These are phyloP conservation scores for Bombyx mandarina DNA, from an alignment of 1,140 invertebrate genomes.

Conservation along the genomic window DNA sequence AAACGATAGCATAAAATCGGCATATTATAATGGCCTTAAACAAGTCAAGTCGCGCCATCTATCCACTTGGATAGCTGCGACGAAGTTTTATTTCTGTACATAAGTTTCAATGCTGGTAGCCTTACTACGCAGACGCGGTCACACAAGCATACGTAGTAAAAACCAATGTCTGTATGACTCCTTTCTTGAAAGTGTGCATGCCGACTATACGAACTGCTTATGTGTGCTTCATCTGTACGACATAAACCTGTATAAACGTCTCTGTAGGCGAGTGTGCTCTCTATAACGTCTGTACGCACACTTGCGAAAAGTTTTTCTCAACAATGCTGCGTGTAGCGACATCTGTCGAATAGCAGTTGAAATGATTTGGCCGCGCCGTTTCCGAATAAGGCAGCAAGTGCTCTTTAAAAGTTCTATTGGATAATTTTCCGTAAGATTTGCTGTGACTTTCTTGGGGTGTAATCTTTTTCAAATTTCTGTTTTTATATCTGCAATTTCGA, in stretches of 20 bases:
- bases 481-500: too few relatives aligned
- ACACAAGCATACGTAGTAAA: not conserved
- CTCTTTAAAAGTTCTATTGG: not conserved
- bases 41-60: not conserved
- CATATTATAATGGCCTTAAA: not conserved
- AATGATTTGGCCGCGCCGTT: slow-evolving; percentile 20
- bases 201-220: slow-evolving; percentile 1
- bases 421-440: slow-evolving; percentile 1
- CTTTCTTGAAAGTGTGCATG: slow-evolving; percentile 11
- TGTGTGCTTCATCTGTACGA: slow-evolving; percentile 12
- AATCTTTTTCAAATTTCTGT: too few relatives aligned
- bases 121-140: too few relatives aligned
- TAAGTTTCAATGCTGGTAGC: not conserved
- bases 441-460: not conserved
- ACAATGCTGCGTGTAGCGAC: slow-evolving; percentile 39
- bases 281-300: slow-evolving; percentile 19
- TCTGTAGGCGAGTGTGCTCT: slow-evolving; percentile 8
- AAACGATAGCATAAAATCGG: not conserved
- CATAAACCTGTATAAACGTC: slow-evolving; percentile 6
- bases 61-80: not conserved
- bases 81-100: not conserved
- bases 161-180: slow-evolving; percentile 1
- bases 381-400: slow-evolving; percentile 21
- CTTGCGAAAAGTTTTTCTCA: slow-evolving; percentile 25
- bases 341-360: slow-evolving; percentile 33